These are phyloP conservation scores for Intellagama lesueurii DNA, from an alignment of 2,797 vertebrate genomes.

Conservation along the genomic window DNA sequence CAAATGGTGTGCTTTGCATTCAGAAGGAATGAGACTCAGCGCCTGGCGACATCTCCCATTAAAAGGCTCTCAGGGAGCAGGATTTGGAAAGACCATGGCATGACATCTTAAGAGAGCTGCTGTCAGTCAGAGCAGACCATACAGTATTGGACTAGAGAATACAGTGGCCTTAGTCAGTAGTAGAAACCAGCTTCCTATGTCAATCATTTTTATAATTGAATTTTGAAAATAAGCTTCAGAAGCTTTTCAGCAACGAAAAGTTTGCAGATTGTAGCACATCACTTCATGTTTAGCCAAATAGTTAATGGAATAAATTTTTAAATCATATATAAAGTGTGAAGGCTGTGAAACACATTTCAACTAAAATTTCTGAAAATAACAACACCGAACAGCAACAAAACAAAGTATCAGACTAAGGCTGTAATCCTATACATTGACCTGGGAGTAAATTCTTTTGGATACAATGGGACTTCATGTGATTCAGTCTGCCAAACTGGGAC, in stretches of 20 bases:
- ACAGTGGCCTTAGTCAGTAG: neutral
- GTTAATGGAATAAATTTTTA: neutral
- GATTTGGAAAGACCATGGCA: neutral
- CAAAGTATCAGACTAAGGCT: neutral
- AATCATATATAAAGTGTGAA: neutral
- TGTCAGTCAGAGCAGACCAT: neutral
- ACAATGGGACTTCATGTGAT: no score
- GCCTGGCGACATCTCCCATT: neutral
- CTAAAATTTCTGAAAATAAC: neutral
- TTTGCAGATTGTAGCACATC: neutral
- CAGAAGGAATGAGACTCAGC: neutral
- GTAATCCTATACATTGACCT: neutral
- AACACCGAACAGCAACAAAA: neutral
- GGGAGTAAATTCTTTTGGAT: neutral
- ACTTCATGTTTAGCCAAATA: neutral
- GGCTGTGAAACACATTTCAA: neutral
- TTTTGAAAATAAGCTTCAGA: neutral
- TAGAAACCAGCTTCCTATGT: neutral
- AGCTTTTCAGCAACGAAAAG: neutral
- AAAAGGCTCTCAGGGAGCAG: neutral
- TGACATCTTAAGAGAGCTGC: neutral
- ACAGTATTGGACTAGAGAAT: neutral
- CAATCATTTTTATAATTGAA: neutral
- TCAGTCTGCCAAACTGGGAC: no score
- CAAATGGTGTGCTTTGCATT: conserved; percentile 8